Evolutionary conservation across 1,140 invertebrate genomes (phyloP).

Genomic region (Capitella teleta): DNA sequence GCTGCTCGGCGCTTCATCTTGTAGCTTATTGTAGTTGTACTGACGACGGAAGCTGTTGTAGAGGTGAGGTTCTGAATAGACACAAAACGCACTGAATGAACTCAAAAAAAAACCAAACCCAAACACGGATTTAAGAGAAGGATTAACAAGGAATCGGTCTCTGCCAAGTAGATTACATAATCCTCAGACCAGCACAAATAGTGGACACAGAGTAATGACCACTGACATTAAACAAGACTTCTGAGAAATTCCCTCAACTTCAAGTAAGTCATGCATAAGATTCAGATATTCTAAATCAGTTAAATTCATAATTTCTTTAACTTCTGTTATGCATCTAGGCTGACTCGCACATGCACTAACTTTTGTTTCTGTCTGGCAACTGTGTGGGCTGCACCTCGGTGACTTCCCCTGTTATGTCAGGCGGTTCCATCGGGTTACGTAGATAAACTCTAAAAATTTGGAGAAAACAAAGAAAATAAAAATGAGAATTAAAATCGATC

Average conservation of each 20-base stretch:
- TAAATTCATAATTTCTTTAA: not conserved
- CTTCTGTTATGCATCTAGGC: not conserved
- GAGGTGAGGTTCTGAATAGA: constrained; percentile 18
- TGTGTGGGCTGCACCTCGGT: not conserved
- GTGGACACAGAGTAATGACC: too few relatives aligned
- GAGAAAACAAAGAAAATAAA: too few relatives aligned
- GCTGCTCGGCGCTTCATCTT: constrained; percentile 26
- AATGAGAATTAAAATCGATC: not conserved
- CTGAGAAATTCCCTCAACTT: too few relatives aligned
- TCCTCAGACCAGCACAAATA: too few relatives aligned
- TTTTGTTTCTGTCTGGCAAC: not conserved
- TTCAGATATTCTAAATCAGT: not conserved
- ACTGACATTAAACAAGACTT: too few relatives aligned
- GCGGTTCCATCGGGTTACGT: constrained; percentile 70
- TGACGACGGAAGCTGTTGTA: constrained; percentile 23
- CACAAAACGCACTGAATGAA: constrained; percentile 7
- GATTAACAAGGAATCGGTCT: too few relatives aligned
- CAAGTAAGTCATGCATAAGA: not conserved
- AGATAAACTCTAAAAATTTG: constrained; percentile 56
- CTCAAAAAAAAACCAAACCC: too few relatives aligned
- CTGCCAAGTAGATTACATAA: too few relatives aligned
- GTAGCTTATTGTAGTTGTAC: constrained; percentile 42
- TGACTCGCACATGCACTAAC: not conserved
- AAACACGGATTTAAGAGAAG: too few relatives aligned
- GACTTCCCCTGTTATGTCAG: constrained; percentile 55